Conservation (phyloP, 2,888 invertebrate genomes). For the Polyploca ridens region DNA sequence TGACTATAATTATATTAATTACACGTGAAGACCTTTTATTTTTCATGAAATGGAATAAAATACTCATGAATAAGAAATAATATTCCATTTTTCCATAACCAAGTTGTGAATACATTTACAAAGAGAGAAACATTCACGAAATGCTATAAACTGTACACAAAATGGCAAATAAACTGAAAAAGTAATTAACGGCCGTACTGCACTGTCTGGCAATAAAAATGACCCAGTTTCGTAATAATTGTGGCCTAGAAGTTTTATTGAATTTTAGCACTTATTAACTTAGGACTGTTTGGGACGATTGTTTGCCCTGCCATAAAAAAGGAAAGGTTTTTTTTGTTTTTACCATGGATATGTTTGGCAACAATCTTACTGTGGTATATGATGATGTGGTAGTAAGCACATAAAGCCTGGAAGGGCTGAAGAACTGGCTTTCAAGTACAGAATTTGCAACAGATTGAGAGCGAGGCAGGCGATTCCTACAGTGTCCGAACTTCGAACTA, state of each 20-base stretch:
- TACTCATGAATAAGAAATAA: not conserved
- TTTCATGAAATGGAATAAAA: not conserved
- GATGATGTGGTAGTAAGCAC: too few species aligned
- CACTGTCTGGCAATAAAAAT: conserved; percentile 4
- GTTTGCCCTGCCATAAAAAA: not conserved
- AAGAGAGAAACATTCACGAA: not conserved
- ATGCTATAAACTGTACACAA: not conserved
- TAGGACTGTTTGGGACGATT: not conserved
- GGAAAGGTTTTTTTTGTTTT: too few species aligned
- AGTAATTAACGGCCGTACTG: not conserved
- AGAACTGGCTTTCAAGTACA: too few species aligned
- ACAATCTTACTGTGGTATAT: too few species aligned
- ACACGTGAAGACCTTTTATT: too few species aligned
- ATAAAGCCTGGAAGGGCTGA: too few species aligned
- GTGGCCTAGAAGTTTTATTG: not conserved
- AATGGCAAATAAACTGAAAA: not conserved
- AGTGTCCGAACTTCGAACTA: too few species aligned
- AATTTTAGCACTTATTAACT: not conserved
- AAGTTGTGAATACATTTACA: not conserved
- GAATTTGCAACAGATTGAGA: too few species aligned
- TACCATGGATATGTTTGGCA: too few species aligned
- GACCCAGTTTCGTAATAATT: not conserved
- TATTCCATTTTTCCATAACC: not conserved
- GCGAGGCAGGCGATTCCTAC: too few species aligned
- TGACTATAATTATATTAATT: too few species aligned